These are phyloP conservation scores for Triplophysa tibetana DNA, from an alignment of 2,113 vertebrate species.

Conservation along the genomic window DNA sequence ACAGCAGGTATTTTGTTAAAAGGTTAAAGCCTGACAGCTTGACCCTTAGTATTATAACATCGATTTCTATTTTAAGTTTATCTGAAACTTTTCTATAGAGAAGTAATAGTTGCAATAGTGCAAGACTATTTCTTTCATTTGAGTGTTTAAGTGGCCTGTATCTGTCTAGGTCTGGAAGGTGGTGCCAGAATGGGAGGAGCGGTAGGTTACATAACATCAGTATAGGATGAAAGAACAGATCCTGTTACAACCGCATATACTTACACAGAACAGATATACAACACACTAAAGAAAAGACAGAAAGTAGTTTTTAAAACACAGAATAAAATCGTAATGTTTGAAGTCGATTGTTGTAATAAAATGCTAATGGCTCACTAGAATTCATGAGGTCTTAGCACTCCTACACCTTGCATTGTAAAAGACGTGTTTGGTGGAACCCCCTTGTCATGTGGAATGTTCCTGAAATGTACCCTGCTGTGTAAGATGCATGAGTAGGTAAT, in stretches of 20 bases:
- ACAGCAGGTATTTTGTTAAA: too few species aligned
- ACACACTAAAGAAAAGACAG: neutral
- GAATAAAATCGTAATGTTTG: too few species aligned
- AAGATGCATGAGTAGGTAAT: neutral
- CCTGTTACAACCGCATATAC: neutral
- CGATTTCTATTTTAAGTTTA: too few species aligned
- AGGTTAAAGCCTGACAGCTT: too few species aligned
- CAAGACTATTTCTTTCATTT: neutral
- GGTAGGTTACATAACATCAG: conserved; percentile 6
- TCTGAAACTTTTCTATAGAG: too few species aligned
- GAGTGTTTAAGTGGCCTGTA: conserved; percentile 1
- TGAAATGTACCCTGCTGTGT: too few species aligned
- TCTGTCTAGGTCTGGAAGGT: conserved; percentile 1
- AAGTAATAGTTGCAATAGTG: neutral
- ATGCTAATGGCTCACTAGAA: neutral
- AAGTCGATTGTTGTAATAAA: neutral
- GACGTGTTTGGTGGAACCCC: too few species aligned
- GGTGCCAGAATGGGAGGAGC: conserved; percentile 11
- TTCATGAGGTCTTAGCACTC: too few species aligned
- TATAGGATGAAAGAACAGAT: neutral
- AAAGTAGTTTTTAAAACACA: neutral
- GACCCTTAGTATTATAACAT: too few species aligned
- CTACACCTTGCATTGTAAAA: too few species aligned
- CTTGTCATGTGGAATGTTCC: too few species aligned
- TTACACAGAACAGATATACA: conserved; percentile 35